Conservation (phyloP, 2,888 invertebrate species). For the Caenorhabditis japonica region DNA sequence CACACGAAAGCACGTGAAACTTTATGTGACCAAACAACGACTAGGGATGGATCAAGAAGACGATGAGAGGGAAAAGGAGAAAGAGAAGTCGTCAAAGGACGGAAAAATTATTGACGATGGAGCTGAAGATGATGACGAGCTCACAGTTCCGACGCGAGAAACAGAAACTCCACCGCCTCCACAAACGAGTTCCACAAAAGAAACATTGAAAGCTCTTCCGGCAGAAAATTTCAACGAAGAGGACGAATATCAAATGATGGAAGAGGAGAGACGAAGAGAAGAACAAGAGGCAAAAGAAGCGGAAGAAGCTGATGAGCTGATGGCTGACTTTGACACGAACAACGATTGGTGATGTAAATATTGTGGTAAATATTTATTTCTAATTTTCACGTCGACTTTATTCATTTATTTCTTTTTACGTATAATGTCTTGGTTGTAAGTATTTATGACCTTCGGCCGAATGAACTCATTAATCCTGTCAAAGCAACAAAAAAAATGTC, state of each 20-base stretch:
- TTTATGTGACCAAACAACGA: conserved; percentile 15
- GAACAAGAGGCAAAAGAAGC: conserved; percentile 31
- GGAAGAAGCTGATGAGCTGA: conserved; percentile 41
- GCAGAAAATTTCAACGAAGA: conserved; percentile 5
- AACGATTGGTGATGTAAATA: conserved; percentile 19
- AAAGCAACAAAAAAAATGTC: no score
- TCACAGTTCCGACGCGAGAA: conserved; percentile 2
- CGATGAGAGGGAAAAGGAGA: conserved; percentile 4
- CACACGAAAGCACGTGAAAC: conserved; percentile 51
- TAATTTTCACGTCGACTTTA: conserved; percentile 15
- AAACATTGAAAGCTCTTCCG: not conserved
- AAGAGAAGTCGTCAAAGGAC: conserved; percentile 3
- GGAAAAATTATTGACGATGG: conserved; percentile 47
- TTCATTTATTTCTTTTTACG: not conserved
- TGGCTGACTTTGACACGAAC: conserved; percentile 53
- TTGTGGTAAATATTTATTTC: no score
- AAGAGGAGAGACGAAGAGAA: conserved; percentile 34
- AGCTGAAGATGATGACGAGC: conserved; percentile 30
- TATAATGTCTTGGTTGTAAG: not conserved
- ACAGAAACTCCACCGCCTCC: not conserved
- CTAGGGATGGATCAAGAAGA: conserved; percentile 15
- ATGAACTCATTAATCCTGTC: no score
- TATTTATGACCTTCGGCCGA: not conserved
- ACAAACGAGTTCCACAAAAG: not conserved
- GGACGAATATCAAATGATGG: conserved; percentile 26